Base-by-base conservation (phyloP, 2,797 vertebrate species). In the Chiroxiphia lanceolata region DNA sequence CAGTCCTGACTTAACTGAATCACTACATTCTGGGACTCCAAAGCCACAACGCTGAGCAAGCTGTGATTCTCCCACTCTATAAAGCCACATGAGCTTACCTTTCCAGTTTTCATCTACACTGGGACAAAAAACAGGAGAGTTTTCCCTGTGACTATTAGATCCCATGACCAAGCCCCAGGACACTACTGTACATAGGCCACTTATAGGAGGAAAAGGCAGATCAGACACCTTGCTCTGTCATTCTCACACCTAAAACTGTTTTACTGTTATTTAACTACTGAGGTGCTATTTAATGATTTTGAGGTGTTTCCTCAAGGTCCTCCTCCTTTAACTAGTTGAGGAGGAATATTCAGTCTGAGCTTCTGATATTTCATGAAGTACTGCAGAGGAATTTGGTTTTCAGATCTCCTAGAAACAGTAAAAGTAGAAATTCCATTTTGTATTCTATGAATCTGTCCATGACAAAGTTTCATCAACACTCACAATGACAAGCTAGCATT, bases 91-190 rank as follows among this genome's bases (percentile, higher is more conserved):
- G 54, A 25, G 25, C 42, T 77, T 72, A 15, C 18, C 36, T 82
- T 64, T 31, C 23, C 36, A 42, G 21, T 69, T 87, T 86, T 44
- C 11, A 48, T 2, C 9, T 59, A 2, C 22, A 7, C 31, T 19
- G 27, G 38, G 60, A 68, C 33, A 72, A 76, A 81, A 87, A 36
- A 3, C 53, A 81, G 64, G 13, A 79, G 19, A 54, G 5, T 61
- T 82, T 86, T 38, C 36, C 25, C 29, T 10, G 4, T 4, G 10
- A 17, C 10, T 51, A 13, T 22, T 27, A 13, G 22, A 15, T 10
- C 0, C 0, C 1, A 1, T 5, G n/a, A 17, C 10, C 0, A 4
- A 50, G 53, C 8, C 13, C 25, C 29, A 51, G 31, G 9, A 40
- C 34, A 9, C 5, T 6, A 3, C 47, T 11, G 13, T 31, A 21